A percentile compares a stretch with the other conserved stretches of the same genome.
phyloP scores from a whole-genome alignment of 2,797 vertebrate genomes.

The Anniella stebbinsi region DNA sequence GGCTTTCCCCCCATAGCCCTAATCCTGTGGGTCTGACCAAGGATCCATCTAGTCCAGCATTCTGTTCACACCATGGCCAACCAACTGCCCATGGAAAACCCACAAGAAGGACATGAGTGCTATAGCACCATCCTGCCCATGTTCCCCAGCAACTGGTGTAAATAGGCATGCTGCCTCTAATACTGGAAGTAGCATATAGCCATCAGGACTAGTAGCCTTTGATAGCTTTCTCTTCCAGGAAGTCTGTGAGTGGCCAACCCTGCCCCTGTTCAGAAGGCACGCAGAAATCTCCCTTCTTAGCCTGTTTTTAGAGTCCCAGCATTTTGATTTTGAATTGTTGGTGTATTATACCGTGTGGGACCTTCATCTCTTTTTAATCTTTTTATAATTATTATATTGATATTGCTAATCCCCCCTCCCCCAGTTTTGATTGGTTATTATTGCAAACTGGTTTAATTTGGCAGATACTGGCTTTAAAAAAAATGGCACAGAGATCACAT shows the following conservation, averaged over 20 bases:
- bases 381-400: conserved; percentile 6
- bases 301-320: neutral
- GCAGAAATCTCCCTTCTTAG: neutral
- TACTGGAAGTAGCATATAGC: too few relatives aligned
- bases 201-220: too few relatives aligned
- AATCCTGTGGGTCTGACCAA: neutral
- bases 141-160: too few relatives aligned
- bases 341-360: neutral
- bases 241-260: neutral
- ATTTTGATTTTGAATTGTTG: neutral
- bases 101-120: too few relatives aligned
- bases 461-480: neutral
- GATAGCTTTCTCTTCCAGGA: too few relatives aligned
- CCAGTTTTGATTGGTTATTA: neutral
- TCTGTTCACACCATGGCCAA: too few relatives aligned
- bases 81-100: too few relatives aligned
- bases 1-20: neutral
- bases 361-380: conserved; percentile 1
- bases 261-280: neutral
- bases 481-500: neutral
- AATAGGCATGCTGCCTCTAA: too few relatives aligned
- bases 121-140: too few relatives aligned
- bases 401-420: neutral
- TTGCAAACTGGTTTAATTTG: conserved; percentile 2
- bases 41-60: too few relatives aligned